Evolutionary conservation across 1,140 invertebrate species (phyloP), one percentile per base, ranked within the genome.

Genomic region (Phocides pigmalion): DNA sequence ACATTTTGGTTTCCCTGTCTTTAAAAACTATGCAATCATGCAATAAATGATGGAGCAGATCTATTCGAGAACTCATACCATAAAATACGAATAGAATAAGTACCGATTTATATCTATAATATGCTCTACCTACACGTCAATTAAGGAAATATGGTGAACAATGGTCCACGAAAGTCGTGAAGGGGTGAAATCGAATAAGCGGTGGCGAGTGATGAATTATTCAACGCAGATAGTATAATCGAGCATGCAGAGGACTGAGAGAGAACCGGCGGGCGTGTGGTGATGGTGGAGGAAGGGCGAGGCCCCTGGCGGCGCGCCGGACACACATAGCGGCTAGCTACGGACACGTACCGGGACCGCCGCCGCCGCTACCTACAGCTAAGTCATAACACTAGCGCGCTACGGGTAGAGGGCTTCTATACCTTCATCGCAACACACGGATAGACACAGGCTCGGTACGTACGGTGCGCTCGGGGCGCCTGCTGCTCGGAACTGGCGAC

Each of bases 381-480:
- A 82, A 72, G 66, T 66, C 74, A 82, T 77, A 85, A 76, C 76
- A 73, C 84, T 87, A 86, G 66, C 76, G 77, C 82, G 73, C 83
- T 89, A 89, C 75, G 74, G 77, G 71, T 62, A 72, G 37, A 66
- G 72, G 70, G 74, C 73, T 68, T 72, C 69, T 76, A 53, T 90
- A 90, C 87, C 87, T 90, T 88, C 87, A 90, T 90, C 71, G 85
- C 87, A 88, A 89, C 82, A 82, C 76, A 53, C 62, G 64, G 35
- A 53, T 41, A 49, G 50, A 17, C 64, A 49, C 62, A 68, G 62
- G 50, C 62, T 61, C 72, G 66, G 70, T 56, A 50, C 64, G 53
- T 46, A 64, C 59, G 61, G 56, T 65, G 66, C 72, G 74, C 66
- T 67, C 64, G 67, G 58, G 64, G 70, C 76, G 70, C 62, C 70